A percentile compares a stretch with the other conserved stretches of the same genome.
Evolutionary conservation across 1,140 invertebrate species (phyloP).

Genomic region (Bombus consobrinus): DNA sequence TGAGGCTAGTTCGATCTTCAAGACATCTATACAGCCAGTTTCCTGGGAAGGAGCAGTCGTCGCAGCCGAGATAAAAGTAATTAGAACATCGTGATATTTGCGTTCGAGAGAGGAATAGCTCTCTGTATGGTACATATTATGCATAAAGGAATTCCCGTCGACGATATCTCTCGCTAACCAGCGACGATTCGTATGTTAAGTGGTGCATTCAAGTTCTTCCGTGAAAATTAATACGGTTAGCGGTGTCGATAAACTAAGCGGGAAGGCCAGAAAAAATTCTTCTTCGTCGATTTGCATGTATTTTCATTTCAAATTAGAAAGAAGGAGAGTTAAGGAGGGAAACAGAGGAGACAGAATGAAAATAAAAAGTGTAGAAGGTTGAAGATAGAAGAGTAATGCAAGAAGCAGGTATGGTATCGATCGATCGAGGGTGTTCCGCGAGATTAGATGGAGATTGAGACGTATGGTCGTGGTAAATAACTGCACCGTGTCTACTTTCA

Average conservation of each 20-base stretch:
- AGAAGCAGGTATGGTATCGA: conserved; percentile 37
- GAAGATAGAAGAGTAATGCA: not conserved
- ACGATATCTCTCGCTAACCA: conserved; percentile 13
- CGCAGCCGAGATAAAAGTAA: conserved; percentile 26
- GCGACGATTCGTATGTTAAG: conserved; percentile 61
- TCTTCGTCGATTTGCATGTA: conserved; percentile 48
- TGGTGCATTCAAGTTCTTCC: conserved; percentile 41
- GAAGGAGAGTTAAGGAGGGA: not conserved
- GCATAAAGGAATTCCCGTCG: conserved; percentile 4
- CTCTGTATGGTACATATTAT: not conserved
- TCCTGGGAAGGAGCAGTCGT: not conserved
- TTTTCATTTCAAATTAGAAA: conserved; percentile 34
- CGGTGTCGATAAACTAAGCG: conserved; percentile 29
- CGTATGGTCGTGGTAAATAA: conserved; percentile 8
- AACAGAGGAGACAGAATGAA: not conserved
- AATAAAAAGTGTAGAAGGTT: not conserved
- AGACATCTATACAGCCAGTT: not conserved
- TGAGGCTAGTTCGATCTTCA: not conserved
- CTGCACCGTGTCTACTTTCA: conserved; percentile 10
- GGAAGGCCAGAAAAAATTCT: conserved; percentile 18
- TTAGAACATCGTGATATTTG: conserved; percentile 50
- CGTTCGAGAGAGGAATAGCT: not conserved
- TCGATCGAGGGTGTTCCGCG: conserved; percentile 18
- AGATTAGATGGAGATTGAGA: conserved; percentile 47
- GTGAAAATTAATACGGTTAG: conserved; percentile 57